These are phyloP conservation scores for Echiichthys vipera DNA, from an alignment of 2,797 vertebrate species.

Conservation along the genomic window DNA sequence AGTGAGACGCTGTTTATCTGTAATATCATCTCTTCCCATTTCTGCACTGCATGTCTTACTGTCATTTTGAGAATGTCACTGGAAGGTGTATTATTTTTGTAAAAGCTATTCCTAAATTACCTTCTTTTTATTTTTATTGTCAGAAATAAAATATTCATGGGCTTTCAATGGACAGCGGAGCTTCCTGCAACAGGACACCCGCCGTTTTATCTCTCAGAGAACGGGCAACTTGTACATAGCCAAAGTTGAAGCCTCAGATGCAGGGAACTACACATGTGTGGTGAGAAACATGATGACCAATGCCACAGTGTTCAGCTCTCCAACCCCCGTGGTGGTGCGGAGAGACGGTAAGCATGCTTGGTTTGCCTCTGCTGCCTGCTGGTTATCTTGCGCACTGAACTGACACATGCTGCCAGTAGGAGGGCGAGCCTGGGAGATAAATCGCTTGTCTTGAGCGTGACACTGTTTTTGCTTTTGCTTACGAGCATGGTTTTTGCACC, in stretches of 20 bases:
- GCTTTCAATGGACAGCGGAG: constrained; percentile 90
- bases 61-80: constrained; percentile 33
- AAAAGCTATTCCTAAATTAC: neutral
- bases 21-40: neutral
- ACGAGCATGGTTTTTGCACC: constrained; percentile 36
- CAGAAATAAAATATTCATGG: constrained; percentile 95
- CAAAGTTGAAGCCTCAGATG: constrained; percentile 91
- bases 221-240: constrained; percentile 94
- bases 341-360: constrained; percentile 86
- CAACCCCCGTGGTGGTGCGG: constrained; percentile 90
- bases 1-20: too few species aligned
- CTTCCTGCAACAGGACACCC: constrained; percentile 90
- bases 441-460: constrained; percentile 65
- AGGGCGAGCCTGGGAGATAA: constrained; percentile 57
- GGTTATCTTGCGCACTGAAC: constrained; percentile 53
- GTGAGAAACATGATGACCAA: constrained; percentile 93
- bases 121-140: constrained; percentile 36
- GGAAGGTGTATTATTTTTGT: constrained; percentile 14
- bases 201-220: constrained; percentile 92
- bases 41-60: constrained; percentile 2
- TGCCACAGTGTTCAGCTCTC: constrained; percentile 88
- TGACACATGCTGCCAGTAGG: constrained; percentile 16
- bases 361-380: constrained; percentile 29
- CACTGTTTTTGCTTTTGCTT: constrained; percentile 61
- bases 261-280: constrained; percentile 93